Percentiles rank a stretch among this genome's conserved stretches.
These are phyloP conservation scores for Dorcus hopei DNA, from an alignment of 2,888 invertebrate species.

Conservation along the genomic window DNA sequence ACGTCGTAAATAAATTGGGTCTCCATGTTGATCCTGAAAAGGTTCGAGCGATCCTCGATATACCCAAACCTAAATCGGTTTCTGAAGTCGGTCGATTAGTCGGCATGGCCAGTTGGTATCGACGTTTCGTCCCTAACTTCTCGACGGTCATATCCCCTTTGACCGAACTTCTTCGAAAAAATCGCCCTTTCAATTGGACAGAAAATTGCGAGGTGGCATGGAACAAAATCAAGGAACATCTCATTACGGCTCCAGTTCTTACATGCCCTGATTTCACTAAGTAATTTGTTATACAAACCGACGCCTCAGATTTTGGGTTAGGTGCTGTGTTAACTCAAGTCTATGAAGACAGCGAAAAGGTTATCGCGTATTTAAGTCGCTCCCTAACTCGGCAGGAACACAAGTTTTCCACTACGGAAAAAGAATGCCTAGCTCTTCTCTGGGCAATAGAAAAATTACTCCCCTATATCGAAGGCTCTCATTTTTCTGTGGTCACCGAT, in stretches of 20 bases:
- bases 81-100: slow-evolving; percentile 29
- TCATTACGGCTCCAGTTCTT: too few species aligned
- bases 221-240: too few species aligned
- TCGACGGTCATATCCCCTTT: neutral
- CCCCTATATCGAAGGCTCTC: slow-evolving; percentile 2
- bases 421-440: slow-evolving; percentile 24
- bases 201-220: slow-evolving; percentile 18
- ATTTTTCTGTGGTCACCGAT: neutral
- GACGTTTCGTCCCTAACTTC: slow-evolving; percentile 22
- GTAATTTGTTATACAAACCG: slow-evolving; percentile 21
- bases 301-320: slow-evolving; percentile 10
- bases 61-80: slow-evolving; percentile 25
- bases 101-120: slow-evolving; percentile 36
- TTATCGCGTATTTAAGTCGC: slow-evolving; percentile 21
- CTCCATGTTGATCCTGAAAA: slow-evolving; percentile 24
- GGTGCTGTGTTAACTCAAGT: slow-evolving; percentile 24
- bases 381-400: slow-evolving; percentile 17
- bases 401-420: slow-evolving; percentile 21
- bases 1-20: slow-evolving; percentile 27
- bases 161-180: slow-evolving; percentile 11
- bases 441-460: slow-evolving; percentile 24
- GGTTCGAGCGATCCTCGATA: slow-evolving; percentile 21
- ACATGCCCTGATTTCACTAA: slow-evolving; percentile 22
- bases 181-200: slow-evolving; percentile 21
- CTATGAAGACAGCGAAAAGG: slow-evolving; percentile 22